Base-by-base conservation (phyloP, 2,797 vertebrate species). In the Gambelia wislizenii region DNA sequence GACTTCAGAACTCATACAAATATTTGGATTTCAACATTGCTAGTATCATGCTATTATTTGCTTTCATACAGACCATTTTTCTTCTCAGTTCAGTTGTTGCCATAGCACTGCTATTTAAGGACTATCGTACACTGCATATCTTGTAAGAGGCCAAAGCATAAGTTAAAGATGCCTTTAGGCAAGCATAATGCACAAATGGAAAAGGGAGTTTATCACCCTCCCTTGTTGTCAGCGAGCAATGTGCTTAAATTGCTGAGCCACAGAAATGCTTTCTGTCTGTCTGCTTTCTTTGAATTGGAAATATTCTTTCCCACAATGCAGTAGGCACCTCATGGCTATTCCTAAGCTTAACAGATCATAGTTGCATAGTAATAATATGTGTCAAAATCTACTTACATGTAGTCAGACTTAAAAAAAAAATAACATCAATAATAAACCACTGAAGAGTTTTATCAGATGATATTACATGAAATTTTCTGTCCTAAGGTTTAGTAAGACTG, bases 261-360 rank as follows among this genome's bases (percentile, higher is more conserved):
- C 27, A 83, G 88, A 88, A 1, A 14, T 2, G 88, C 84, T 89
- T 77, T 52, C 1, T 86, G 89, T 44, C 9, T 91, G 81, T 78
- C 2, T 87, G 81, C 22, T 89, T 6, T 79, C 67, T 83, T 76
- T 76, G 2, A 85, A 93, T 94, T 89, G 87, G 20, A 80, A 90
- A 5, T 13, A 76, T 1, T 12, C 52, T 74, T 54, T 59, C 13
- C 61, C 67, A 39, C 39, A 78, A 14, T 91, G n/a, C 2, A 77
- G 20, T 86, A 70, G 9, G 1, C 85, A 91, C n/a, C 88, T 12
- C 25, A 0, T 81, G 56, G 56, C 2, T 0, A 1, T 72, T 76
- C 61, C 25, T 27, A 52, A 59, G 3, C 18, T 59, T 86, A 47
- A 83, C 75, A 20, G 44, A 39, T 47, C 20, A 56, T 12, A 67